Evolutionary conservation across 2,888 invertebrate genomes (phyloP), one percentile per base, ranked within the genome.

Genomic region (Automeris io): DNA sequence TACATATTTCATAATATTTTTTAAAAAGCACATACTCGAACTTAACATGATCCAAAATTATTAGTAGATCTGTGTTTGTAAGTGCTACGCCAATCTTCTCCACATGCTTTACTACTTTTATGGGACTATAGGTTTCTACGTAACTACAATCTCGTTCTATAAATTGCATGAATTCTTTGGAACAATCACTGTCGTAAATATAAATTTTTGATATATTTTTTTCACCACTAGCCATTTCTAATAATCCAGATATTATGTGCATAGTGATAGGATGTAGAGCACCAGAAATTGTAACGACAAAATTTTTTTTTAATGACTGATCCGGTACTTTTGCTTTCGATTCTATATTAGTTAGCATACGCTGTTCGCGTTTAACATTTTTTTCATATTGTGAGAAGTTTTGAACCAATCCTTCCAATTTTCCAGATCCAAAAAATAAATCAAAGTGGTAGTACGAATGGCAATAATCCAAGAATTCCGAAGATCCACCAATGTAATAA

Each of bases 381-480:
- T 50, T 64, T 42, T 67, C 50, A 39, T 58, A 77, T 44, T 83
- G 81, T 18, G 46, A 40, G 42, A 61, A 58, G 39, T 70, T 78
- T 7, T 63, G 47, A 2, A 69, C 46, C 18, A 83, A 50, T 11
- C 61, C 60, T 42, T 69, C 57, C 40, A 72, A 68, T 51, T 67
- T 76, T 24, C 73, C 65, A 22, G 63, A 42, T 5, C 68, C 49
- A 33, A 79, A 46, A 49, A 72, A 78, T 5, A 61, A 48, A 49
- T 83, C 79, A 44, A 83, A 74, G 23, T 76, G 49, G 51, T 91
- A 91, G 66, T 90, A 91, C 22, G 90, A 87, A 61, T 87, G 79
- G 49, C 89, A 85, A 49, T 90, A 90, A 59, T 91, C 89, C 70
- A 89, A 83, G 74, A 91, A 91, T 39, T 90, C 87, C 25, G 83